Conservation (phyloP, 2,888 invertebrate species). For the Stenotaenia linearis region DNA sequence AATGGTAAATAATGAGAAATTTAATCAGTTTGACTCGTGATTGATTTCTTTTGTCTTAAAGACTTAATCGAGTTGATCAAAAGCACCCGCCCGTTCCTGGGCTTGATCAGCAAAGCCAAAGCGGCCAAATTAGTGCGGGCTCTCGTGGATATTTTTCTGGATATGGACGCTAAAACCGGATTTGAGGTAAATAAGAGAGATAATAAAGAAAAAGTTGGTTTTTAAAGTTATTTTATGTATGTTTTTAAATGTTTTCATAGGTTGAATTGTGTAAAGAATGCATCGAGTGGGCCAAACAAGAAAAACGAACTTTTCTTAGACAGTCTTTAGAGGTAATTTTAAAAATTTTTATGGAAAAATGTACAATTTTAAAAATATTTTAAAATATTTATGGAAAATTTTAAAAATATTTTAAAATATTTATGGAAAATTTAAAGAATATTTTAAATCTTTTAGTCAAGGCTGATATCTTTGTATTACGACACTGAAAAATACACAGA, state of each 20-base stretch:
- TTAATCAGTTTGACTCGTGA: not conserved
- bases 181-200: constrained; percentile 58
- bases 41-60: constrained; percentile 39
- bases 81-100: constrained; percentile 89
- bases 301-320: constrained; percentile 91
- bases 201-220: not conserved
- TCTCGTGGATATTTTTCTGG: constrained; percentile 93
- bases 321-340: constrained; percentile 73
- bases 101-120: constrained; percentile 95
- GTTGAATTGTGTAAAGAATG: constrained; percentile 67
- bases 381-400: no score
- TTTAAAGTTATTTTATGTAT: not conserved
- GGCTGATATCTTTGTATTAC: constrained; percentile 89
- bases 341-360: no score
- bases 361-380: no score
- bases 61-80: constrained; percentile 70
- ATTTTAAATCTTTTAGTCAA: constrained; percentile 55
- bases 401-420: not conserved
- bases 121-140: constrained; percentile 96
- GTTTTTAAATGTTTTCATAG: constrained; percentile 41
- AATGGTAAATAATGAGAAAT: constrained; percentile 53
- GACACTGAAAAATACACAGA: constrained; percentile 85
- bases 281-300: constrained; percentile 99
- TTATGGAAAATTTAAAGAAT: no score
- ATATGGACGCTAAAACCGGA: constrained; percentile 92